Conservation (phyloP, 2,113 vertebrate genomes). For the Coptodon bakossiorum region DNA sequence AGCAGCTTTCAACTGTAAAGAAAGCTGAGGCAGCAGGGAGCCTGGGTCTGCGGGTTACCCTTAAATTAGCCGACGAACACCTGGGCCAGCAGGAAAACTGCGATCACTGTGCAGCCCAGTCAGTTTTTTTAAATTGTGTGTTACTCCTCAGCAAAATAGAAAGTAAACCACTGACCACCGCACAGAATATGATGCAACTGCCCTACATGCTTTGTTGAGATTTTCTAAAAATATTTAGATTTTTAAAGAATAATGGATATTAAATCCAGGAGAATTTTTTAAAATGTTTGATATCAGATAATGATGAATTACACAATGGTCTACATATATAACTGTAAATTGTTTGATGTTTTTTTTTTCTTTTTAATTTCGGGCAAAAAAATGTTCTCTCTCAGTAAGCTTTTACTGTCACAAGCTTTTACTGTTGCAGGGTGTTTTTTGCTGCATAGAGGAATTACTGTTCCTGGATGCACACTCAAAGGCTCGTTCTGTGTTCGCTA, state of each 20-base stretch:
- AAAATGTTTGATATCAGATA: not conserved
- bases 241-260: not conserved
- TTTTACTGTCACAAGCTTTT: not conserved
- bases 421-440: not conserved
- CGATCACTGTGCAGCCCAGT: not conserved
- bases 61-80: slow-evolving; percentile 3
- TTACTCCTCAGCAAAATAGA: not conserved
- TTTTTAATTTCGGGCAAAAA: not conserved
- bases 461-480: not conserved
- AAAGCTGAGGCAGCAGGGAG: not conserved
- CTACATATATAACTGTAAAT: not conserved
- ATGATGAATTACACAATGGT: not conserved
- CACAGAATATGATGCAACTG: not conserved
- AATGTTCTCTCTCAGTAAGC: not conserved
- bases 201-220: not conserved
- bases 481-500: not conserved
- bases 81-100: not conserved
- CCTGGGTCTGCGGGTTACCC: not conserved
- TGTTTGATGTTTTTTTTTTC: fast-evolving
- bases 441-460: not conserved
- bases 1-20: not conserved
- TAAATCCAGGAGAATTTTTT: not conserved
- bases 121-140: not conserved
- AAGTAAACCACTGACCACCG: not conserved
- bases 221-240: not conserved